Percentiles rank a stretch among this genome's conserved stretches.
These are phyloP conservation scores for Phoxinus dragarum DNA, from an alignment of 2,797 vertebrate species.

Conservation along the genomic window DNA sequence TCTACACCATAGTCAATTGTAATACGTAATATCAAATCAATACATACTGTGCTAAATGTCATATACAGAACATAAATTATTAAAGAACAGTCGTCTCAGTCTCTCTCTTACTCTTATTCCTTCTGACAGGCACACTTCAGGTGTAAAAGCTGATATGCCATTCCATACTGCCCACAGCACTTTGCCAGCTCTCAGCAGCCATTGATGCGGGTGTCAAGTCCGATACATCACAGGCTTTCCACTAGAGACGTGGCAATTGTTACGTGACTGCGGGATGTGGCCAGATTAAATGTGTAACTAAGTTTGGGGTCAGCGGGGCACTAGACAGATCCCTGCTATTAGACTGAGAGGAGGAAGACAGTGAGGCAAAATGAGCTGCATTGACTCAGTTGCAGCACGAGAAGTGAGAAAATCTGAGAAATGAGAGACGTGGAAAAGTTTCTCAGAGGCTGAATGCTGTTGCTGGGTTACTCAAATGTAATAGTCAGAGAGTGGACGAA, in stretches of 20 bases:
- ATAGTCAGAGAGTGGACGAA: not conserved
- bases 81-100: constrained; percentile 21
- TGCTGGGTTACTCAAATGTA: not conserved
- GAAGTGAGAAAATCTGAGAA: not conserved
- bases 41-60: constrained; percentile 12
- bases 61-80: constrained; percentile 33
- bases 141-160: constrained; percentile 39
- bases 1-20: not conserved
- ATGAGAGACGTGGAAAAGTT: not conserved
- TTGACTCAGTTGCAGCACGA: not conserved
- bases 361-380: constrained; percentile 8
- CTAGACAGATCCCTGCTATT: constrained; percentile 33
- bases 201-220: constrained; percentile 40
- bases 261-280: constrained; percentile 23
- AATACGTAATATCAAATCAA: constrained; percentile 23
- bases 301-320: constrained; percentile 34
- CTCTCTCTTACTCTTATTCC: not conserved
- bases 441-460: not conserved
- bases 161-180: constrained; percentile 33
- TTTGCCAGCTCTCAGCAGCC: constrained; percentile 29
- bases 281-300: constrained; percentile 44
- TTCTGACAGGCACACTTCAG: constrained; percentile 37
- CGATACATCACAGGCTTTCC: constrained; percentile 28
- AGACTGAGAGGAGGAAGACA: constrained; percentile 8
- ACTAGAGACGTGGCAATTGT: constrained; percentile 31